Base-by-base conservation (phyloP, 1,140 invertebrate species). In the Cepaea nemoralis region DNA sequence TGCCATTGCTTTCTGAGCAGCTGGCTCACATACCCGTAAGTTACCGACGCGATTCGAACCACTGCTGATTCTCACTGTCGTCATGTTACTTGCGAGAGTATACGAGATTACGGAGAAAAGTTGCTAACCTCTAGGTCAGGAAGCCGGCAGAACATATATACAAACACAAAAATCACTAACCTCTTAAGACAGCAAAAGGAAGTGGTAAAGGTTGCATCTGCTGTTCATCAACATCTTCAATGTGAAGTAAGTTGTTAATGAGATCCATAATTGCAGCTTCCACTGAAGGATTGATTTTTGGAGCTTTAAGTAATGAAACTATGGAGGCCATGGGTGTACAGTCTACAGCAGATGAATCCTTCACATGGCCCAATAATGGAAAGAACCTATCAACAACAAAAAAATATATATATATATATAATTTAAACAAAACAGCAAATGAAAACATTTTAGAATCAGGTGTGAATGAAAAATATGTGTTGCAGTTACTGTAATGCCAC, bases 221-320 rank as follows among this genome's bases (percentile, higher is more conserved):
- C 84, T 77, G 71, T 35, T 22, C 48, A 31, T 78, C 73, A 59
- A 45, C 89, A 35, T 87, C 85, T 69, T 84, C 84, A 22, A 82
- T 83, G n/a, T 84, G 95, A 74, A 98, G 87, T 42, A 98, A 88
- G 83, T 95, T 95, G 86, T 96, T 94, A 6, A 98, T 90, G 87
- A 97, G 94, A 84, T 95, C 94, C 77, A 97, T 91, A 76, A 98
- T 94, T 39, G 93, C 89, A 83, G 93, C 94, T 14, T 94, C 91
- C 0, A 98, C 96, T 27, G 92, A 92, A 0, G 90, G 83, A 85
- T 94, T 93, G 10, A 87, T 81, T 48, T 96, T 96, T 1, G 93
- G 91, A 69, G 94, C 93, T 8, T 93, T 84, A 8, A 98, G 90
- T 69, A 98, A 91, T 78, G 93, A 91, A 66, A 97, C 94, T 19